Percentiles rank a stretch among this genome's conserved stretches.
phyloP scores from a whole-genome alignment of 2,888 invertebrate genomes.

The Neria commutata region DNA sequence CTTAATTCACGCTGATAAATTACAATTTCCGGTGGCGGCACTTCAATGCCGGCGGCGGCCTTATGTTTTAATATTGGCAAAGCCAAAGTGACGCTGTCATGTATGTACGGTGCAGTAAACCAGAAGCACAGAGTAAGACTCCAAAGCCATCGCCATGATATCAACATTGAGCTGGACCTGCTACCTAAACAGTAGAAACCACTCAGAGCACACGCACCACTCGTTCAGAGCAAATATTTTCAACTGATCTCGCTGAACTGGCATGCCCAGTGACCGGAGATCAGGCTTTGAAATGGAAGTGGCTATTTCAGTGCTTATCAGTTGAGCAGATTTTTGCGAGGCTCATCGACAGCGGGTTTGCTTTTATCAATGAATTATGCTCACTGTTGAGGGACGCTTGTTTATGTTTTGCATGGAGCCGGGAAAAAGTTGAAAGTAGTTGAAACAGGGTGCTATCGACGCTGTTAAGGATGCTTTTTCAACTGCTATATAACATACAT shows the following conservation, averaged over 20 bases:
- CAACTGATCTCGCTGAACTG: constrained; percentile 18
- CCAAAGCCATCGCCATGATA: neutral
- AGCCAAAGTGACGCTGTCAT: neutral
- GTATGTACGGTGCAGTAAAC: too few relatives aligned
- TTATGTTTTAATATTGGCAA: neutral
- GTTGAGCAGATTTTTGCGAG: neutral
- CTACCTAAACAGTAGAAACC: neutral
- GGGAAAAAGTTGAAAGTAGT: neutral
- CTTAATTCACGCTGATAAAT: too few relatives aligned
- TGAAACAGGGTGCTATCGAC: too few relatives aligned
- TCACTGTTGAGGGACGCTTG: neutral
- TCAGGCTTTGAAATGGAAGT: too few relatives aligned
- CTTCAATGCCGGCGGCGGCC: constrained; percentile 30
- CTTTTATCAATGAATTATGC: neutral
- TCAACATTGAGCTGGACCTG: constrained; percentile 1
- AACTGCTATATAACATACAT: too few relatives aligned
- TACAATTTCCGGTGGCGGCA: constrained; percentile 46
- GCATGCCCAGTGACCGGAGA: too few relatives aligned
- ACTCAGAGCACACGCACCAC: constrained; percentile 9
- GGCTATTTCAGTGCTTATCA: constrained; percentile 2
- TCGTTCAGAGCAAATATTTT: constrained; percentile 14
- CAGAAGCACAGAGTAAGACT: too few relatives aligned
- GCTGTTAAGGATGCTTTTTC: too few relatives aligned
- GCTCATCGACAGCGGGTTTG: neutral
- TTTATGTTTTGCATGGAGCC: neutral